Base-by-base conservation (phyloP, 53 echinoderm and acorn worm species). In the Crossaster papposus region DNA sequence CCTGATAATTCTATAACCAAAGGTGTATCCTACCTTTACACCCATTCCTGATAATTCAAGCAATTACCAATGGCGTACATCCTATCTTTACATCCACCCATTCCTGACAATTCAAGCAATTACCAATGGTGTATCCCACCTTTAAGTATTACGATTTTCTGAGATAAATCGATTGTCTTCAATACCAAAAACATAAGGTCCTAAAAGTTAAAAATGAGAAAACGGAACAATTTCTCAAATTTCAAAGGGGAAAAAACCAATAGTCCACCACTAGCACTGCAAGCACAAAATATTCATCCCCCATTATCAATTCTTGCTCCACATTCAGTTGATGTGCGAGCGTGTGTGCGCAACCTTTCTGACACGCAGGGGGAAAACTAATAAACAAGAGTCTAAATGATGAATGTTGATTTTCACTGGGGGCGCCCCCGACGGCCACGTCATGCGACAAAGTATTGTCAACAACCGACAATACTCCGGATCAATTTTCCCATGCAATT, bases 371-470 rank as follows among this genome's bases (percentile, higher is more conserved):
- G 75, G 54, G 64, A 87, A 87, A 77, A 75, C 87, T 87, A 87
- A 87, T 87, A 87, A 87, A 87, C 87, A 87, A 76, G 75, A 77
- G 87, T 87, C 75, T 87, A 87, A 87, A 87, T 87, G 87, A 75
- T 87, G 87, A 87, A 87, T 87, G 87, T 87, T 87, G 87, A 87
- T 87, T 87, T 87, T 87, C 55, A 76, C 87, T 76, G 30, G n/a
- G 15, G 77, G 87, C 75, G 9, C 28, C 30, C 87, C 87, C 54
- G 22, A 0, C 36, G 63, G 87, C 76, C 87, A 87, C 87, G 87
- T 87, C 87, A 87, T 23, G 87, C 87, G 76, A 87, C 87, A 87
- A 87, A 87, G 76, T 87, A 87, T 87, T 87, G 87, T 87, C 87
- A 87, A 87, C 87, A 87, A 87, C 87, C 75, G 31, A 36, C 87